Conservation (phyloP, 2,113 vertebrate genomes). For the Antechinus flavipes region DNA sequence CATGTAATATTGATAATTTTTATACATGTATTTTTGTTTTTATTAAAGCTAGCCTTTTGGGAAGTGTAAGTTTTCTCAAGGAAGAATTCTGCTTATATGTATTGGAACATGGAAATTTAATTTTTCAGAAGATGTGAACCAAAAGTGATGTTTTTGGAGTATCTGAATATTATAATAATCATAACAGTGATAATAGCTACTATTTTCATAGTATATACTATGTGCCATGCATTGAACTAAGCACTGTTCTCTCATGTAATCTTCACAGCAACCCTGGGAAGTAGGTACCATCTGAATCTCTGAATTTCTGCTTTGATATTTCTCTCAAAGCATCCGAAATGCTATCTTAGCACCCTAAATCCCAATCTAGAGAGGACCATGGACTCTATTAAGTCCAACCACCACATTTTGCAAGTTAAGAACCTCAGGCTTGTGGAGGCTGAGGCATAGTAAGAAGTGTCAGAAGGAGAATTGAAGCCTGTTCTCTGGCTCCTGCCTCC, state of each 20-base stretch:
- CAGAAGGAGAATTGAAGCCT: neutral
- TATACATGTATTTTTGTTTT: neutral
- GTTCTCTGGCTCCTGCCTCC: neutral
- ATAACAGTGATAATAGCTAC: neutral
- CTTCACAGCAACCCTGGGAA: neutral
- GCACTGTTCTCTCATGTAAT: neutral
- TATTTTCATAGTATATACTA: neutral
- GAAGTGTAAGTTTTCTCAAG: conserved; percentile 19
- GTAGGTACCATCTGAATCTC: neutral
- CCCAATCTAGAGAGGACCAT: neutral
- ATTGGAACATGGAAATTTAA: neutral
- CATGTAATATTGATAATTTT: neutral
- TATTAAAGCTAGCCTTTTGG: conserved; percentile 7
- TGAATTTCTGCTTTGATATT: neutral
- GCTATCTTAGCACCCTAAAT: neutral
- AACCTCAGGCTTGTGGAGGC: neutral
- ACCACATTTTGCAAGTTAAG: neutral
- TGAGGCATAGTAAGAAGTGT: neutral
- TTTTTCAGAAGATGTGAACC: neutral
- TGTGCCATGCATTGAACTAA: neutral
- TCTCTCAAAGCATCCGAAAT: too few relatives aligned
- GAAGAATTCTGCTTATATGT: neutral
- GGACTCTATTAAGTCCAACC: neutral
- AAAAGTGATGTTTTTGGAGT: neutral
- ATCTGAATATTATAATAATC: neutral